Conservation (phyloP, 1,140 invertebrate species). For the Pseudomyrmex gracilis region DNA sequence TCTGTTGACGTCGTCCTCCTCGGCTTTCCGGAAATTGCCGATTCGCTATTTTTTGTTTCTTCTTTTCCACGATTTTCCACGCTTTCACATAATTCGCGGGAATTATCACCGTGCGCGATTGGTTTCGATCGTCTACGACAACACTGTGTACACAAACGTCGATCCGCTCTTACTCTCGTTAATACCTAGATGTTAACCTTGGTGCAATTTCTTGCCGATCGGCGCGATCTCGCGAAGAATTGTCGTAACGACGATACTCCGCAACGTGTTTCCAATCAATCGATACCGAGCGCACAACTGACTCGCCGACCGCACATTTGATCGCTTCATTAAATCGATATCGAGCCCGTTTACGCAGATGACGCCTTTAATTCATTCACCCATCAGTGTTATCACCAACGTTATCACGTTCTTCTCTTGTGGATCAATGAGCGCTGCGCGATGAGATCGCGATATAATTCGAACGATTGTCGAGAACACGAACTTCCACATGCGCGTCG, state of each 20-base stretch:
- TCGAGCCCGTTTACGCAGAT: not conserved
- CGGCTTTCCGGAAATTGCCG: too few relatives aligned
- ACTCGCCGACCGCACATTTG: constrained; percentile 12
- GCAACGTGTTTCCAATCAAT: constrained; percentile 3
- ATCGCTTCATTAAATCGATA: constrained; percentile 20
- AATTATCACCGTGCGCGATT: not conserved
- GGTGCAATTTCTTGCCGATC: not conserved
- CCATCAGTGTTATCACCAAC: constrained; percentile 16
- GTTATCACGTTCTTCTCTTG: not conserved
- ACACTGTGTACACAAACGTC: not conserved
- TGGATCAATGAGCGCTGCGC: not conserved
- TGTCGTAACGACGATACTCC: too few relatives aligned
- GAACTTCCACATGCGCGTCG: too few relatives aligned
- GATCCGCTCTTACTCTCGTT: not conserved
- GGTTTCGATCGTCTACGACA: not conserved
- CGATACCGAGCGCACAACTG: constrained; percentile 6
- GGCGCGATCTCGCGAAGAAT: not conserved
- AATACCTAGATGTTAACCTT: not conserved
- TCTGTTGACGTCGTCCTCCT: too few relatives aligned
- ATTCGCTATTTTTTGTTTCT: too few relatives aligned
- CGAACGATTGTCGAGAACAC: not conserved
- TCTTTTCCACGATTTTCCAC: constrained; percentile 64
- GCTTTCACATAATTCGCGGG: constrained; percentile 37
- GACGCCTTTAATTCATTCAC: constrained; percentile 13
- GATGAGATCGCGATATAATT: constrained; percentile 2